Evolutionary conservation across 1,140 invertebrate species (phyloP), one percentile per base, ranked within the genome.

Genomic region (Drosophila azteca): DNA sequence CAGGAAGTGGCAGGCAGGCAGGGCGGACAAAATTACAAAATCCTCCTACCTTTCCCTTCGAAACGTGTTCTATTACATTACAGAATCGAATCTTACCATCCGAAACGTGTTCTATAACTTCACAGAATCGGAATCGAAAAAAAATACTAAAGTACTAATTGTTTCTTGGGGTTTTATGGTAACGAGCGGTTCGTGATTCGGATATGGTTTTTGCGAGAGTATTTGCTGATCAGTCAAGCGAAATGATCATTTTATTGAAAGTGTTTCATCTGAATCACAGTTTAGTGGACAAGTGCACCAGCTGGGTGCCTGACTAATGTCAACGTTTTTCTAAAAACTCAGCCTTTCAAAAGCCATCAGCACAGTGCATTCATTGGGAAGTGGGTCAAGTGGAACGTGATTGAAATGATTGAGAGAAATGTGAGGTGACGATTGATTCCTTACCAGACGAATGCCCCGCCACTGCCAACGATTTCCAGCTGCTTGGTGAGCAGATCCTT

Each of bases 401-500:
- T 74, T 74, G 44, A 11, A 22, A 41, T 43, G 48, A 1, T 20
- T 57, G 50, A 39, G 11, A 5, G 17, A 35, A 55, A 65, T 43
- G 50, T 50, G 49, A 65, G 35, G 50, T 50, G 49, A 50, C 44
- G 64, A 69, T 50, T 50, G 64, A 69, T 50, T 57, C 64, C 64
- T 88, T 77, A 91, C 90, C 90, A 91, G 6, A 91, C 90, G 66
- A 88, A 91, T 6, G 73, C 75, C 4, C 90, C 90, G 8, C 90
- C 85, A 49, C 76, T 85, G 46, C 90, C 90, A 1, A 90, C 74
- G 1, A 83, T 58, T 63, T 91, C 90, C 68, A 91, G 59, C 55
- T 91, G 89, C 67, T 90, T 90, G 50, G 87, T 87, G 5, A 91
- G 82, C 58, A 90, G 57, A 59, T 91, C 90, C 60, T 91, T 91